Conservation (phyloP, 2,888 invertebrate species). For the Malthinus flaveolus region DNA sequence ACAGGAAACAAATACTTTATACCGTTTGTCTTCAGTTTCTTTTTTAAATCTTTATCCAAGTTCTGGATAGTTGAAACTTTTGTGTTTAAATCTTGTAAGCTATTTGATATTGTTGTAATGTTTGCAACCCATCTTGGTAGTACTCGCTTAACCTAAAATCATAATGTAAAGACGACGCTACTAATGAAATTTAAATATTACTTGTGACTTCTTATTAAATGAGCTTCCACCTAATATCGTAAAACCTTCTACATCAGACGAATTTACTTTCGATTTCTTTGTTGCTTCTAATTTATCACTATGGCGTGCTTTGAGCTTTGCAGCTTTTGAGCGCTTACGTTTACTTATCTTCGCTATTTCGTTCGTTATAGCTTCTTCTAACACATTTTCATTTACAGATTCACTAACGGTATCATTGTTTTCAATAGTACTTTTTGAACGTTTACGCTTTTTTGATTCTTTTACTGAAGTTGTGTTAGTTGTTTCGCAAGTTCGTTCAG, state of each 20-base stretch:
- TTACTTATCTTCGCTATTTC: too few relatives aligned
- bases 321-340: constrained; percentile 8
- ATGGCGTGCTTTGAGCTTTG: constrained; percentile 25
- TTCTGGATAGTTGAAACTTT: constrained; percentile 62
- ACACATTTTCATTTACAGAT: neutral
- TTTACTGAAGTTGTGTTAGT: too few relatives aligned
- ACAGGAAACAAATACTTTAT: constrained; percentile 83
- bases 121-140: constrained; percentile 87
- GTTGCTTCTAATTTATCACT: constrained; percentile 32
- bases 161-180: neutral
- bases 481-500: too few relatives aligned
- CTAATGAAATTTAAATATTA: constrained; percentile 36
- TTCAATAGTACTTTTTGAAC: neutral
- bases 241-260: constrained; percentile 57
- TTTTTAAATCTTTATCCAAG: constrained; percentile 66
- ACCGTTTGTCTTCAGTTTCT: constrained; percentile 69
- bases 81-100: constrained; percentile 62
- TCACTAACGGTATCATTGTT: neutral
- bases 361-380: neutral
- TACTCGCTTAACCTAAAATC: constrained; percentile 70
- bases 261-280: constrained; percentile 34
- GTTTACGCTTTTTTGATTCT: too few relatives aligned
- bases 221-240: constrained; percentile 70
- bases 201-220: constrained; percentile 61
- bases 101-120: constrained; percentile 76